Evolutionary conservation across 2,888 invertebrate species (phyloP).

Genomic region (Crioceris asparagi): DNA sequence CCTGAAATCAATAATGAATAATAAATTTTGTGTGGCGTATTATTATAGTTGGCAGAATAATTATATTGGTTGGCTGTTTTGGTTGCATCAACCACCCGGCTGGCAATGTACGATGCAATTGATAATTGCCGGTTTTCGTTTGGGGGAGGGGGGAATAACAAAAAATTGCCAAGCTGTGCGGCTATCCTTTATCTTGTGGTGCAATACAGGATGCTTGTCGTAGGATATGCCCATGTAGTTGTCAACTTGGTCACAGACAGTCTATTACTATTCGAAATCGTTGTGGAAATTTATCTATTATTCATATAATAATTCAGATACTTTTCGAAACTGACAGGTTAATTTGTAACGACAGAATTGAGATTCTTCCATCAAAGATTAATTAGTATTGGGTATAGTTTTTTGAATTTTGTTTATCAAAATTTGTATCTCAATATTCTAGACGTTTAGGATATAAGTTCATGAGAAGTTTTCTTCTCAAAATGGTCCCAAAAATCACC

Average conservation of each 20-base stretch:
- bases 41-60: slow-evolving; percentile 21
- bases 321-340: no score
- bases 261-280: no score
- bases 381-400: no score
- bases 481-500: no score
- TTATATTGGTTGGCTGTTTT: slow-evolving; percentile 13
- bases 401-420: no score
- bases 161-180: neutral
- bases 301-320: no score
- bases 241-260: slow-evolving; percentile 2
- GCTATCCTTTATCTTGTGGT: slow-evolving; percentile 4
- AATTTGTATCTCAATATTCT: no score
- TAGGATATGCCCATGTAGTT: slow-evolving; percentile 2
- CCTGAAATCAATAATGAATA: slow-evolving; percentile 27
- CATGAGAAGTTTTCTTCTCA: no score
- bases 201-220: slow-evolving; percentile 13
- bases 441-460: no score
- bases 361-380: no score
- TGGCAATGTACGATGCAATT: slow-evolving; percentile 7
- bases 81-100: slow-evolving; percentile 14
- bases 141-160: neutral
- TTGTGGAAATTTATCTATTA: no score
- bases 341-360: neutral
- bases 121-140: slow-evolving; percentile 4
- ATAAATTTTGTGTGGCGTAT: slow-evolving; percentile 17